Evolutionary conservation across 2,888 invertebrate genomes (phyloP).

Genomic region (Sipha maydis): DNA sequence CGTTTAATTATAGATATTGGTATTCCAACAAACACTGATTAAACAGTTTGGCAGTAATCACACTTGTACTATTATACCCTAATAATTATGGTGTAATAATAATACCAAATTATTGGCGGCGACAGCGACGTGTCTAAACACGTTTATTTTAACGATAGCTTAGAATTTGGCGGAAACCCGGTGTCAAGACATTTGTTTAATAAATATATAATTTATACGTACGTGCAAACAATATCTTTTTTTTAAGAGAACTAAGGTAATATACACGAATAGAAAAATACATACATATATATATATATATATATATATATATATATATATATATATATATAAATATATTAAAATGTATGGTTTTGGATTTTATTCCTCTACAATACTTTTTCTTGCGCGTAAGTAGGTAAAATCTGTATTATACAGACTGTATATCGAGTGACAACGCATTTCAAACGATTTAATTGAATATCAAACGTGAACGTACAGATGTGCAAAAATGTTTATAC

Average conservation of each 20-base stretch:
- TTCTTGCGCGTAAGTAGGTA: neutral
- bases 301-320: neutral
- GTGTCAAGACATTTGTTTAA: neutral
- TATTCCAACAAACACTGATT: too few relatives aligned
- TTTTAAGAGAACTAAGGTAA: neutral
- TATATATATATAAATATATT: neutral
- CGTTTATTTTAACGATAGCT: neutral
- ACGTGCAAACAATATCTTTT: neutral
- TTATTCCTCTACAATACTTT: neutral
- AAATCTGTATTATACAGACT: neutral
- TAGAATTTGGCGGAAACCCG: neutral
- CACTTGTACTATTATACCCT: too few relatives aligned
- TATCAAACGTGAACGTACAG: neutral
- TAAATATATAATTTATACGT: neutral
- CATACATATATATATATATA: neutral
- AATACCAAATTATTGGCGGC: neutral
- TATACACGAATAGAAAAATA: neutral
- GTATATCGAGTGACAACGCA: neutral
- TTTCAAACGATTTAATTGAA: constrained; percentile 3
- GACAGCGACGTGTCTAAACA: neutral
- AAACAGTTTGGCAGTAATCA: too few relatives aligned
- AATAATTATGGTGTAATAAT: too few relatives aligned
- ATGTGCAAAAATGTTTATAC: neutral
- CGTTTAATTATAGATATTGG: too few relatives aligned
- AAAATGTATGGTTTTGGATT: neutral